Evolutionary conservation across 2,113 vertebrate genomes (phyloP).

Genomic region (Nothoprocta pentlandii): DNA sequence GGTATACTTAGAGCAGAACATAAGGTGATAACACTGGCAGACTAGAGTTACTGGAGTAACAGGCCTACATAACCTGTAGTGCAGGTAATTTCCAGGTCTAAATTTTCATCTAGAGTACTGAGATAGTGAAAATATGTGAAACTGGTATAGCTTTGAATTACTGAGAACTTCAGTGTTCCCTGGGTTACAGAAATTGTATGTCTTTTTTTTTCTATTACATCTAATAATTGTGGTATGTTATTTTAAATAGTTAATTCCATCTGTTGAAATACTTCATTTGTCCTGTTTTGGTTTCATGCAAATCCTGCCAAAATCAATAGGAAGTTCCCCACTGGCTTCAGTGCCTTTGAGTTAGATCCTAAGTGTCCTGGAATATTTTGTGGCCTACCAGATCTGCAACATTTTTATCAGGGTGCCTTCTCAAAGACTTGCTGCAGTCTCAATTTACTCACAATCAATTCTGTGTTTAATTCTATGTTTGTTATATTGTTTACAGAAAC

Average conservation of each 20-base stretch:
- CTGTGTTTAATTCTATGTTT: constrained; percentile 5
- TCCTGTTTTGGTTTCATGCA: not conserved
- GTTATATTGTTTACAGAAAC: not conserved
- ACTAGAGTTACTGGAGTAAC: not conserved
- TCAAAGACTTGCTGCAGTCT: not conserved
- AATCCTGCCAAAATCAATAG: not conserved
- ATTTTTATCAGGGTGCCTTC: not conserved
- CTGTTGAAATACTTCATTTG: not conserved
- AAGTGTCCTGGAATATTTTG: not conserved
- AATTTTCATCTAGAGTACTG: not conserved
- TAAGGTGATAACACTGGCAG: not conserved
- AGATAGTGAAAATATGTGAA: not conserved
- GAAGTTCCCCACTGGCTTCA: not conserved
- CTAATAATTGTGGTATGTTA: not conserved
- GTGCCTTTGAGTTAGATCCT: not conserved
- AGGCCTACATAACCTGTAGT: not conserved
- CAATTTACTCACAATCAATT: not conserved
- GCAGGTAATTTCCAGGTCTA: not conserved
- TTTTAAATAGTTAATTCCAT: not conserved
- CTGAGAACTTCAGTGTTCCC: not conserved
- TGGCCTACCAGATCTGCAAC: not conserved
- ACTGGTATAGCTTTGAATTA: no score
- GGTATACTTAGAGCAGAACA: not conserved
- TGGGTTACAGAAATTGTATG: not conserved
- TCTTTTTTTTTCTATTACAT: not conserved